These are phyloP conservation scores for Apamea sordens DNA, from an alignment of 2,888 invertebrate genomes.

Conservation along the genomic window DNA sequence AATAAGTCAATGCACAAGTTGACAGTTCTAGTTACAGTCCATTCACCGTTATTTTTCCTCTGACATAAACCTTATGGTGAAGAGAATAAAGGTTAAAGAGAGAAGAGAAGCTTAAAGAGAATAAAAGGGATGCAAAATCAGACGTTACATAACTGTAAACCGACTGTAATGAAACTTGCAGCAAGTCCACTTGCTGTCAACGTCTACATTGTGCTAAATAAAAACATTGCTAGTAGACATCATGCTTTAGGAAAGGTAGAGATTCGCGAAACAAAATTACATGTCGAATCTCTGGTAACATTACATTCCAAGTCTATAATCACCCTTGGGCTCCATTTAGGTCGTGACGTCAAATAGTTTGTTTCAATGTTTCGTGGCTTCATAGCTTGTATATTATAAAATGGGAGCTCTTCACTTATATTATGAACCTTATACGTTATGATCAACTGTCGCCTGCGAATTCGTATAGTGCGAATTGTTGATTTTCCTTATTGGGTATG, in stretches of 20 bases:
- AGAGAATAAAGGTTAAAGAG: neutral
- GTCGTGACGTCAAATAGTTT: neutral
- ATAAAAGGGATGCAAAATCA: neutral
- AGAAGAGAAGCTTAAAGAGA: neutral
- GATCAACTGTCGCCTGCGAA: neutral
- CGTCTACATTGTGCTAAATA: neutral
- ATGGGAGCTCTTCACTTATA: neutral
- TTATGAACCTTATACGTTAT: neutral
- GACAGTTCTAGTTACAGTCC: neutral
- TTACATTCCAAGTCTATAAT: neutral
- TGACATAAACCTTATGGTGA: neutral
- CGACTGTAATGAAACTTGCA: neutral
- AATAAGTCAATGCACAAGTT: neutral
- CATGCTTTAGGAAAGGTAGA: constrained; percentile 12
- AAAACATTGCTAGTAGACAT: neutral
- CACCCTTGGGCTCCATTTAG: neutral
- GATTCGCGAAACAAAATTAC: constrained; percentile 24
- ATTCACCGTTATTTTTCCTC: neutral
- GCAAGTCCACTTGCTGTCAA: neutral
- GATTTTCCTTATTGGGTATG: neutral
- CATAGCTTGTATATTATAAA: neutral
- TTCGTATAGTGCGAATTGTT: neutral
- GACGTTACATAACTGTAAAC: neutral
- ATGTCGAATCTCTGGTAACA: constrained; percentile 17
- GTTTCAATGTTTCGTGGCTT: neutral